phyloP scores from a whole-genome alignment of 2,888 invertebrate genomes.

The Apoda limacodes region DNA sequence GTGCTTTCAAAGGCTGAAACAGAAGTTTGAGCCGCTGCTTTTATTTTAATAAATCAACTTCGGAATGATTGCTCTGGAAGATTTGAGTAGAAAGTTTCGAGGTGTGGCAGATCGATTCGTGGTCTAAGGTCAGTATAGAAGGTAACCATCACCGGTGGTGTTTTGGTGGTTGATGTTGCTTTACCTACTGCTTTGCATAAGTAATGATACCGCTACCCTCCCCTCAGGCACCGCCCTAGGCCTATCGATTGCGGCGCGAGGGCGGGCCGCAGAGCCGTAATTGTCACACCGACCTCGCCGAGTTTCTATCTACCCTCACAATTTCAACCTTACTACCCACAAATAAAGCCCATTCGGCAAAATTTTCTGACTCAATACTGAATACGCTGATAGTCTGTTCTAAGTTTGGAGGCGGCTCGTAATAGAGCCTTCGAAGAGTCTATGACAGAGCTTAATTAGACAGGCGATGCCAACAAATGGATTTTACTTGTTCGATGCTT shows the following conservation, averaged over 20 bases:
- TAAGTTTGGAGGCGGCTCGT: slow-evolving; percentile 64
- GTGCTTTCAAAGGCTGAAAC: slow-evolving; percentile 21
- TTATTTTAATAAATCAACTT: slow-evolving; percentile 13
- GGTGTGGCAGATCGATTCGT: slow-evolving; percentile 26
- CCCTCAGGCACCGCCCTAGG: slow-evolving; percentile 59
- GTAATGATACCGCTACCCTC: slow-evolving; percentile 35
- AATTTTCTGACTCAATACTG: slow-evolving; percentile 49
- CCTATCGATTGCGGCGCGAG: slow-evolving; percentile 77
- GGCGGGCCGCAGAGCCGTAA: slow-evolving; percentile 66
- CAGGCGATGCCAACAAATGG: slow-evolving; percentile 63
- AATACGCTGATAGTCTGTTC: slow-evolving; percentile 63
- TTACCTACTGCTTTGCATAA: slow-evolving; percentile 67
- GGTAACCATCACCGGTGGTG: slow-evolving; percentile 16
- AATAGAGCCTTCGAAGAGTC: slow-evolving; percentile 69
- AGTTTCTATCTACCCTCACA: slow-evolving; percentile 46
- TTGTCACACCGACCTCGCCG: slow-evolving; percentile 65
- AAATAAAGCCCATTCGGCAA: slow-evolving; percentile 41
- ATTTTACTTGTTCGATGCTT: slow-evolving; percentile 64
- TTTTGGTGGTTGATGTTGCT: slow-evolving; percentile 8
- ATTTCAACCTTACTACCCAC: slow-evolving; percentile 54
- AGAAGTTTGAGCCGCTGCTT: slow-evolving; percentile 22
- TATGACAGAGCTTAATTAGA: slow-evolving; percentile 70
- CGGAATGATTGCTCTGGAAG: slow-evolving; percentile 8
- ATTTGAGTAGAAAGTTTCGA: too few species aligned
- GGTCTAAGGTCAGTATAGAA: slow-evolving; percentile 28